Evolutionary conservation across 2,888 invertebrate species (phyloP).

Genomic region (Melanostoma mellinum): DNA sequence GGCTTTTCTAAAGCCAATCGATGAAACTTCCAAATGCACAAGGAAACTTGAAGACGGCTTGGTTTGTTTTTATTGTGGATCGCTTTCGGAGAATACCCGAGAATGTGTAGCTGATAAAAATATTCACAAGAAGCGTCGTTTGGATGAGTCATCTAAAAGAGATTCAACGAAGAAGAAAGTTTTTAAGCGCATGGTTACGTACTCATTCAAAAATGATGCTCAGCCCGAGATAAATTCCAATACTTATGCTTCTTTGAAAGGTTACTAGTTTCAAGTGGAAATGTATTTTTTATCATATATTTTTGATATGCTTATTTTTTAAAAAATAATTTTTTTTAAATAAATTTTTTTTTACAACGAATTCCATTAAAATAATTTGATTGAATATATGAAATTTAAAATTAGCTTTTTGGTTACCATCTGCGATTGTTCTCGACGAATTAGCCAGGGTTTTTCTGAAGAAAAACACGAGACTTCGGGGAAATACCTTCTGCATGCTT

Average conservation of each 20-base stretch:
- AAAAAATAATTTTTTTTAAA: too few species aligned
- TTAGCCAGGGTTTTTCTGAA: too few species aligned
- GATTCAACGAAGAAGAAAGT: constrained; percentile 74
- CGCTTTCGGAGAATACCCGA: constrained; percentile 72
- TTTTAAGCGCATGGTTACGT: constrained; percentile 78
- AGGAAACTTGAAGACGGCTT: constrained; percentile 72
- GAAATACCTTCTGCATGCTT: too few species aligned
- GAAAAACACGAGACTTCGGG: too few species aligned
- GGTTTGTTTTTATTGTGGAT: constrained; percentile 78
- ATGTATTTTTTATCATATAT: too few species aligned
- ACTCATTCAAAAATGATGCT: constrained; percentile 72
- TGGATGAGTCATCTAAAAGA: constrained; percentile 63
- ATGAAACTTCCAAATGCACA: constrained; percentile 74
- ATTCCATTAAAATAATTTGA: too few species aligned
- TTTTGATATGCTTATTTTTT: too few species aligned
- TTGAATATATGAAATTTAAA: too few species aligned
- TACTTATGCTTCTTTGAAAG: constrained; percentile 34
- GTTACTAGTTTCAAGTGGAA: constrained; percentile 13
- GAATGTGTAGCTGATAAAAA: constrained; percentile 76
- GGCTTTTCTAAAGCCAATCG: constrained; percentile 11
- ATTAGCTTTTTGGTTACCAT: too few species aligned
- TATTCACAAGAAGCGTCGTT: constrained; percentile 45
- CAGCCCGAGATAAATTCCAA: constrained; percentile 35
- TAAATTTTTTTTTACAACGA: too few species aligned
- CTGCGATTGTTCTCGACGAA: too few species aligned